phyloP scores from a whole-genome alignment of 2,888 invertebrate species.

The Dusona sp. region DNA sequence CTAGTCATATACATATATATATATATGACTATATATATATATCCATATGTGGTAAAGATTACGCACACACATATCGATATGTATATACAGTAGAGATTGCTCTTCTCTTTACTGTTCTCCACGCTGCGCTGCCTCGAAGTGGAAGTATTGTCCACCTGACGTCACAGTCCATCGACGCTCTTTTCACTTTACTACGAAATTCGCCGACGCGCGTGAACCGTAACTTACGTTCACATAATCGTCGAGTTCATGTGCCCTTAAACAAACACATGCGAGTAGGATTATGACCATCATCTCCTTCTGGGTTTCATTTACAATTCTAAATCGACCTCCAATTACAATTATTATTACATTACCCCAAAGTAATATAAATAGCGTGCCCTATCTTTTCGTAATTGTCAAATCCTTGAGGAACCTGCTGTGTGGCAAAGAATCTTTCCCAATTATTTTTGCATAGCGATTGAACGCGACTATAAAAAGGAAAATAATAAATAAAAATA shows the following conservation, averaged over 20 bases:
- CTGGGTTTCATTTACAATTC: no score
- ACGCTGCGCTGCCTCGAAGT: conserved; percentile 41
- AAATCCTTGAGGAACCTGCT: no score
- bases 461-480: no score
- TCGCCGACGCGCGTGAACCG: conserved; percentile 27
- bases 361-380: background rate
- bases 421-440: no score
- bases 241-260: conserved; percentile 46
- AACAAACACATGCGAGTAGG: conserved; percentile 47
- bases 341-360: background rate
- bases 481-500: no score
- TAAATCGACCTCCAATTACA: background rate
- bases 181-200: conserved; percentile 64
- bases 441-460: no score
- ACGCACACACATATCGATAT: background rate
- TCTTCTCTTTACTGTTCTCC: conserved; percentile 39
- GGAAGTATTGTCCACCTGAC: conserved; percentile 76
- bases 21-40: background rate
- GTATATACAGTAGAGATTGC: background rate
- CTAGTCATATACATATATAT: background rate
- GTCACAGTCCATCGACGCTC: conserved; percentile 69
- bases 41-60: background rate
- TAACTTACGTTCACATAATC: conserved; percentile 36
- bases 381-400: no score
- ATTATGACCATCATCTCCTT: background rate